Base-by-base conservation (phyloP, 2,797 vertebrate species). In the Sebastes matsubarae region DNA sequence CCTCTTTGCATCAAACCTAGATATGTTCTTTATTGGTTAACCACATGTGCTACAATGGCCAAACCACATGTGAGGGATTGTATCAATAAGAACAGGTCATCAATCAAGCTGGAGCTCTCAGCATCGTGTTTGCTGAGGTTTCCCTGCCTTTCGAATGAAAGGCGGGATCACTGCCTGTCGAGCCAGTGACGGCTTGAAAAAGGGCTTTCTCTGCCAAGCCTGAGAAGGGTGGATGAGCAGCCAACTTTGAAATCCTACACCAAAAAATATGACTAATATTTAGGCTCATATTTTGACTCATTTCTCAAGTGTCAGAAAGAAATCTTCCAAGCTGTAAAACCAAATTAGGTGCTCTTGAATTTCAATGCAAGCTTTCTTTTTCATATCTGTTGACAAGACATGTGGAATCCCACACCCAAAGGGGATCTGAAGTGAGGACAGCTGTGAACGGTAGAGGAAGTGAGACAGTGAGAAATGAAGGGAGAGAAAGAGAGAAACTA, bases 31-130 rank as follows among this genome's bases (percentile, higher is more conserved):
- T 87, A 87, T 91, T 90, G 89, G 93, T 94, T 92, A 94, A 94
- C 94, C 94, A 93, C 93, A 95, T 92, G 92, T 84, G 82, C 90
- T 92, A 93, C 90, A 94, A 95, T 90, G 83, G 88, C 86, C 85
- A 92, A 94, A 93, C 94, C 95, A 95, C 93, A 95, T 95, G 92
- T 94, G 87, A 94, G 88, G 82, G 69, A 87, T 71, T 83, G 80
- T 92, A 90, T 94, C 93, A 94, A 92, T 94, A 89, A 91, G 91
- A 88, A 79, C 84, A 79, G 70, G 66, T 88, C 90, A 92, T 95
- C 92, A 93, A 93, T 95, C 93, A 95, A 86, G 88, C 50, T 52
- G 57, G 69, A 81, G 85, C 60, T 64, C 87, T 90, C 87, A 72
- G 77, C 82, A 72, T 82, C 69, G 42, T 93, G 91, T 95, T 93